Percentiles rank a stretch among this genome's conserved stretches.
These are phyloP conservation scores for Leptinotarsa tumamoca DNA, from an alignment of 2,888 invertebrate genomes.

Conservation along the genomic window DNA sequence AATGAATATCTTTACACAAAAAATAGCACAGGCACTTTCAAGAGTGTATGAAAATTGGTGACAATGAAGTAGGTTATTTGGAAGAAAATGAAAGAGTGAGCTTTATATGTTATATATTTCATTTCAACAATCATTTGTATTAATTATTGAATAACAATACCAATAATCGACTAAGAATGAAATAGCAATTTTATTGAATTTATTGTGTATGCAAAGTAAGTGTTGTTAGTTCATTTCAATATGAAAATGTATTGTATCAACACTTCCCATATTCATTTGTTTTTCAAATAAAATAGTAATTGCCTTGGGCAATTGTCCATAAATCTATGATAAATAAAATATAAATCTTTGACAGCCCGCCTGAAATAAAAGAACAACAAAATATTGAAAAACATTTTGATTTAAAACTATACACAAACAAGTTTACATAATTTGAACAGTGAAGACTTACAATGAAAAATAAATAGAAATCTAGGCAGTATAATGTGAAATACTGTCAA, in stretches of 20 bases:
- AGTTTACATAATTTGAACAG: too few relatives aligned
- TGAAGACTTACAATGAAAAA: too few relatives aligned
- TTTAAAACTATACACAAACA: too few relatives aligned
- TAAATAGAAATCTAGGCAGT: too few relatives aligned
- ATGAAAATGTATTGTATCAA: constrained; percentile 48
- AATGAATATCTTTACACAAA: too few relatives aligned
- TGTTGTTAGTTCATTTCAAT: constrained; percentile 45
- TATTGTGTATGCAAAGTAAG: constrained; percentile 4
- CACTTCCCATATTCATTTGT: constrained; percentile 20
- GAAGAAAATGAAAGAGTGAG: not conserved
- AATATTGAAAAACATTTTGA: not conserved
- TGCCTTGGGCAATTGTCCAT: constrained; percentile 22
- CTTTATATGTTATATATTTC: constrained; percentile 12
- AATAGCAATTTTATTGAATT: constrained; percentile 15
- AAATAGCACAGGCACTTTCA: too few relatives aligned
- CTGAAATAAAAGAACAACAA: not conserved
- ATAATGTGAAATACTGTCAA: too few relatives aligned
- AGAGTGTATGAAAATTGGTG: too few relatives aligned
- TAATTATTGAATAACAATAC: constrained; percentile 9
- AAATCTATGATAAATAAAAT: not conserved
- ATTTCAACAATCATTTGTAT: constrained; percentile 15
- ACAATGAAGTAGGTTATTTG: not conserved
- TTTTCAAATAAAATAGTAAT: constrained; percentile 16
- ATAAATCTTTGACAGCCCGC: constrained; percentile 1
- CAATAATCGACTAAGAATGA: constrained; percentile 20